phyloP scores from a whole-genome alignment of 2,797 vertebrate genomes.

The Thaleichthys pacificus region DNA sequence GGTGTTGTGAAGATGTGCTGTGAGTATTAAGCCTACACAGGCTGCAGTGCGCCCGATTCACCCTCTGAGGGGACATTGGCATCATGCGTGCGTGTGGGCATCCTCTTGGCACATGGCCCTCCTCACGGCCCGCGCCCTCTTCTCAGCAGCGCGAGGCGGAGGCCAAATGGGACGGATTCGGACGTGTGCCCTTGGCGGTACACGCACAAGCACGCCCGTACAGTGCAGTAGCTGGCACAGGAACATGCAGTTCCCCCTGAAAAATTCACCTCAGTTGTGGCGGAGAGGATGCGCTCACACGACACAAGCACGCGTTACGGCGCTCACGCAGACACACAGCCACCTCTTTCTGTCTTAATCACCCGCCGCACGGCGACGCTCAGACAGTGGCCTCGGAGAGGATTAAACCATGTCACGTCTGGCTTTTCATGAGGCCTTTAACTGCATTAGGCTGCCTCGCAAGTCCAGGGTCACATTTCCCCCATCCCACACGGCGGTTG shows the following conservation, averaged over 20 bases:
- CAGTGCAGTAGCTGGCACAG: constrained; percentile 13
- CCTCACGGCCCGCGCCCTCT: constrained; percentile 14
- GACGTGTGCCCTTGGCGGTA: not conserved
- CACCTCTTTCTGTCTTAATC: constrained; percentile 51
- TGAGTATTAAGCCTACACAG: not conserved
- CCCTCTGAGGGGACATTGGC: not conserved
- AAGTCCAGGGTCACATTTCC: constrained; percentile 71
- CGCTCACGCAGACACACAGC: constrained; percentile 21
- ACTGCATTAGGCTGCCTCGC: constrained; percentile 66
- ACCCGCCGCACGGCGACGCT: constrained; percentile 64
- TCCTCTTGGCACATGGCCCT: not conserved
- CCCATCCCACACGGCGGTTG: constrained; percentile 58
- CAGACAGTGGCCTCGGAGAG: constrained; percentile 45
- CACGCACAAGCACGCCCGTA: constrained; percentile 36
- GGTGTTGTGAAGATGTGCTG: not conserved
- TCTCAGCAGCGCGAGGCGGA: not conserved
- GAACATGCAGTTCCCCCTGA: no score
- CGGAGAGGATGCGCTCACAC: no score
- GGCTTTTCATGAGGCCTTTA: constrained; percentile 73
- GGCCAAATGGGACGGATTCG: not conserved
- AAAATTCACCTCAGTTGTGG: not conserved
- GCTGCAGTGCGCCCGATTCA: no score
- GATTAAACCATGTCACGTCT: constrained; percentile 70
- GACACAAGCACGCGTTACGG: not conserved
- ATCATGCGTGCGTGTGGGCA: not conserved